Base-by-base conservation (phyloP, 2,113 vertebrate species). In the Austrofundulus limnaeus region DNA sequence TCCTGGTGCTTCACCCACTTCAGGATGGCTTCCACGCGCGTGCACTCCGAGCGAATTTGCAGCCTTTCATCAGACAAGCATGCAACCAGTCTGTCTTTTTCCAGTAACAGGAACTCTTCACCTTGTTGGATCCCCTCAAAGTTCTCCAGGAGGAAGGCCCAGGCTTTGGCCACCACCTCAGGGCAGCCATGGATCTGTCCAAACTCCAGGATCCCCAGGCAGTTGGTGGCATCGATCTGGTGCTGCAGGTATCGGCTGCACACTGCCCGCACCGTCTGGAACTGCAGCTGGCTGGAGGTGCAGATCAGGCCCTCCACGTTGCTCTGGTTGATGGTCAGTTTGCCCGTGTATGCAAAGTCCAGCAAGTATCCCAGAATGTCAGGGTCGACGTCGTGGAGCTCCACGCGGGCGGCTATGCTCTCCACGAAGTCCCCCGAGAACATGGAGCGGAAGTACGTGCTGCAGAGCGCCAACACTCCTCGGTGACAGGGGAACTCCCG, bases 401-500 rank as follows among this genome's bases (percentile, higher is more conserved):
- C 95, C 83, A 99, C 96, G 0, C 89, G 94, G 0, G 95, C 95
- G 0, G 92, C 90, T 3, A 95, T 95, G 90, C 95, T 98, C 90
- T 99, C 97, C 0, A 94, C 85, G 0, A 98, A 99, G 84, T 97
- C 88, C 0, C 97, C 96, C 0, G 94, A 92, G 61, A 99, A 98
- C 97, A 99, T 99, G 74, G 93, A 94, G 0, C 86, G 92, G 87
- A 99, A 99, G 85, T 98, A 98, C 52, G 88, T 92, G 84, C 97
- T 98, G 87, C 96, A 98, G 49, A 99, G 94, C 0, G 97, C 97
- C 89, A 98, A 86, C 42, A 99, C 83, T 8, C 94, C 77, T 0
- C 96, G 95, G 86, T 99, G 97, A 78, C 97, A 98, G n/a, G 93
- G 94, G 77, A 98, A 96, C 76, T 96, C 95, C n/a, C 41, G 89